These are phyloP conservation scores for Hyalella azteca DNA, from an alignment of 2,888 invertebrate genomes.

Conservation along the genomic window DNA sequence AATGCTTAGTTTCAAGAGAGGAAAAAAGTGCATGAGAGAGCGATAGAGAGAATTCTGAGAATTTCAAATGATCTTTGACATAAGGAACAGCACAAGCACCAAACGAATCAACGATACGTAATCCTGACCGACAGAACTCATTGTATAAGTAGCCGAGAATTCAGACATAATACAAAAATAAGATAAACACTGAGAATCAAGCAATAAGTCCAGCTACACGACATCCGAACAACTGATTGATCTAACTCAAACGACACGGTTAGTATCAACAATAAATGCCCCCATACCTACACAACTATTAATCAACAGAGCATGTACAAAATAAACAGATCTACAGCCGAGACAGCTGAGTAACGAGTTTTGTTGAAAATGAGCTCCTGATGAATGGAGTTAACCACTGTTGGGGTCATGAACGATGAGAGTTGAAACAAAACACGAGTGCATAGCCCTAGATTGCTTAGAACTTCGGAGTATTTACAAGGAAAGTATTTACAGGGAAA, in stretches of 20 bases:
- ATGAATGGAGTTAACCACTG: too few relatives aligned
- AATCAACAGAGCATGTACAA: background rate
- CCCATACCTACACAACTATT: background rate
- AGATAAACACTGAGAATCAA: background rate
- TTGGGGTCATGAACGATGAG: too few relatives aligned
- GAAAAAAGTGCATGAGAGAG: too few relatives aligned
- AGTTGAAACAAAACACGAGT: slow-evolving; percentile 8
- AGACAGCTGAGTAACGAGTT: background rate
- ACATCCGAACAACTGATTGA: too few relatives aligned
- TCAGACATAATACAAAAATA: too few relatives aligned
- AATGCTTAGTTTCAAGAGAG: too few relatives aligned
- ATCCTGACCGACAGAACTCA: too few relatives aligned
- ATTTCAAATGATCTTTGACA: too few relatives aligned
- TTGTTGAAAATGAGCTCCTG: background rate
- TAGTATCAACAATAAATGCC: slow-evolving; percentile 11
- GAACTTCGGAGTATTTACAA: background rate
- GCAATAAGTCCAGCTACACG: background rate
- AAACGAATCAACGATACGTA: too few relatives aligned
- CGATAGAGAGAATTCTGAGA: too few relatives aligned
- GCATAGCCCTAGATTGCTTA: slow-evolving; percentile 21
- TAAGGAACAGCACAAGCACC: too few relatives aligned
- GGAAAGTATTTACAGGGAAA: background rate
- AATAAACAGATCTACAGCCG: background rate
- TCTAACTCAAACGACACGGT: background rate
- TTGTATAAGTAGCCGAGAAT: too few relatives aligned